Evolutionary conservation across 2,888 invertebrate genomes (phyloP).

Genomic region (Leucophenga maculata): DNA sequence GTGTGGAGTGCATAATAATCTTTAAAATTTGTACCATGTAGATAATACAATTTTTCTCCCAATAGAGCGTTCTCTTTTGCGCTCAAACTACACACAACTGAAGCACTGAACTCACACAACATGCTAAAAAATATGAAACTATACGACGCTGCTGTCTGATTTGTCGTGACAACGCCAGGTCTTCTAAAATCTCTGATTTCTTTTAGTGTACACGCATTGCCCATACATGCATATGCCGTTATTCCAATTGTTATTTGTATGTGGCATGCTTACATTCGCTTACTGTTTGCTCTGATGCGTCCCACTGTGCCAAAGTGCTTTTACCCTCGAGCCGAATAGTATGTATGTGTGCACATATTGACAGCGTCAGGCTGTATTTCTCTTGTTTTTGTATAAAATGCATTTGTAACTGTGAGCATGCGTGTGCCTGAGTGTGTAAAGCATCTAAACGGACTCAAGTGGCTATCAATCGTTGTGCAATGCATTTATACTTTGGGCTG

Average conservation of each 20-base stretch:
- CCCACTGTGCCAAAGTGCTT: constrained; percentile 58
- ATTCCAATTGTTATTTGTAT: constrained; percentile 1
- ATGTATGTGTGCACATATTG: neutral
- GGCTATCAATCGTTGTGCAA: constrained; percentile 58
- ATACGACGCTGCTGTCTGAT: too few species aligned
- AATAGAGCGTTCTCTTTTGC: too few species aligned
- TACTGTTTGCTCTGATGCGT: constrained; percentile 37
- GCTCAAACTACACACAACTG: too few species aligned
- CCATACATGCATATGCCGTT: neutral
- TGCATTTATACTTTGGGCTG: constrained; percentile 27
- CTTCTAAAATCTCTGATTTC: neutral
- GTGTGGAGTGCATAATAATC: too few species aligned
- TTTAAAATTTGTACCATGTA: too few species aligned
- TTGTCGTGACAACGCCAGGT: too few species aligned
- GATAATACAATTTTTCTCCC: too few species aligned
- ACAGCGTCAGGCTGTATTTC: constrained; percentile 2
- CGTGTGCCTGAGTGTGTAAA: constrained; percentile 18
- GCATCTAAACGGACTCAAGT: constrained; percentile 48
- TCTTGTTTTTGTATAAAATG: neutral
- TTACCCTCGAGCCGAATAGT: neutral
- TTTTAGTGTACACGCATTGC: neutral
- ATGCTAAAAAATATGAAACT: too few species aligned
- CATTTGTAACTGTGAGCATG: constrained; percentile 27
- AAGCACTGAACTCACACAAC: too few species aligned
- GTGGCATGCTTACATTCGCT: neutral